Evolutionary conservation across 2,797 vertebrate species (phyloP).

Genomic region (Molossus molossus): DNA sequence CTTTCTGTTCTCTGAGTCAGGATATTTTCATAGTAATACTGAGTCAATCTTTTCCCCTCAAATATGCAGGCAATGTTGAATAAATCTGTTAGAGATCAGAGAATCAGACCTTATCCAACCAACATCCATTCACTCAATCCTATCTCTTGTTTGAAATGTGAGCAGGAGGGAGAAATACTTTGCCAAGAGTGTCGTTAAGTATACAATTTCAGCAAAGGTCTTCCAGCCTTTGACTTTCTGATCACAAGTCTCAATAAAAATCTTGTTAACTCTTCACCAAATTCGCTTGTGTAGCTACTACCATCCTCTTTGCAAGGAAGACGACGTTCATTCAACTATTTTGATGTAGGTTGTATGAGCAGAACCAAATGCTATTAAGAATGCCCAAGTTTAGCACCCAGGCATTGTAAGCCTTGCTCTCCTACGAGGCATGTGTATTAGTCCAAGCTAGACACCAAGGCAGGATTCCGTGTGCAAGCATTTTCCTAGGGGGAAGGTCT

Average conservation of each 20-base stretch:
- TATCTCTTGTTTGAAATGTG: conserved; percentile 37
- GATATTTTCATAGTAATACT: conserved; percentile 66
- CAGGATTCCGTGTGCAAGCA: not conserved
- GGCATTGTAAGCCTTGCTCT: not conserved
- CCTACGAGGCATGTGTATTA: not conserved
- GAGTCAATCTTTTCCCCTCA: conserved; percentile 60
- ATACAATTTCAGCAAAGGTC: conserved; percentile 38
- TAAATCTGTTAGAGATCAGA: conserved; percentile 29
- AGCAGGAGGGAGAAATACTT: not conserved
- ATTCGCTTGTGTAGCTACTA: not conserved
- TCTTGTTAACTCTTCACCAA: not conserved
- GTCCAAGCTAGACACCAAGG: not conserved
- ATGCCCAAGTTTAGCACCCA: not conserved
- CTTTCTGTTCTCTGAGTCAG: conserved; percentile 73
- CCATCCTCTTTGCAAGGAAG: conserved; percentile 10
- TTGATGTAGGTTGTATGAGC: not conserved
- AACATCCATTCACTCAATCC: not conserved
- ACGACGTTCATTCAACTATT: conserved; percentile 23
- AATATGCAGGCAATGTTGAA: not conserved
- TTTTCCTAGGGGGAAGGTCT: not conserved
- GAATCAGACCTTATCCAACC: not conserved
- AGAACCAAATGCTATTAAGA: not conserved
- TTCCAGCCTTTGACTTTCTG: conserved; percentile 61
- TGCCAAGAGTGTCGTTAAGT: not conserved
- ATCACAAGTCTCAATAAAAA: conserved; percentile 53